A percentile compares a stretch with the other conserved stretches of the same genome.
phyloP scores from a whole-genome alignment of 2,888 invertebrate genomes.

The Acanthococcus lagerstroemiae region DNA sequence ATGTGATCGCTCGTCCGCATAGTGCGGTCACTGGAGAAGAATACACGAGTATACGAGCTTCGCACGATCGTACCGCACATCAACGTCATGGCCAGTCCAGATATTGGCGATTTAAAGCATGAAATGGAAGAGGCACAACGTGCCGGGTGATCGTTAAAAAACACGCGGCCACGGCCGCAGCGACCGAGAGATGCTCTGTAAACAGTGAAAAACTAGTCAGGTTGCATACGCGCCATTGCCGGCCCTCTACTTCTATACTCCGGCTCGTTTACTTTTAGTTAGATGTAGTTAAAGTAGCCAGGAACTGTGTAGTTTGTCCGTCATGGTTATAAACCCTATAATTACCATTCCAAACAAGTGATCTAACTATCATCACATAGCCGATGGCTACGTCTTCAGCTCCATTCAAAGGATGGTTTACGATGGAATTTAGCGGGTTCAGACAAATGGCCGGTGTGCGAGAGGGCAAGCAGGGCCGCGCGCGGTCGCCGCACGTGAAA shows the following conservation, averaged over 20 bases:
- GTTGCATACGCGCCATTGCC: slow-evolving; percentile 25
- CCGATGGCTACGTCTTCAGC: slow-evolving; percentile 22
- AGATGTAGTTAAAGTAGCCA: slow-evolving; percentile 23
- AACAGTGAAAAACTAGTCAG: slow-evolving; percentile 27
- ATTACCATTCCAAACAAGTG: slow-evolving; percentile 30
- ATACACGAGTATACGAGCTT: too few species aligned
- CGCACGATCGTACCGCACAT: too few species aligned
- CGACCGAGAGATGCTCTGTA: slow-evolving; percentile 1
- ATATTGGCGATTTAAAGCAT: slow-evolving; percentile 22
- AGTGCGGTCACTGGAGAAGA: too few species aligned
- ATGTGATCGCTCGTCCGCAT: too few species aligned
- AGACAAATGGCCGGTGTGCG: neutral
- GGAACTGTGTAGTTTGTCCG: slow-evolving; percentile 29
- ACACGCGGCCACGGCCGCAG: neutral
- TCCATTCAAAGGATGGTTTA: slow-evolving; percentile 28
- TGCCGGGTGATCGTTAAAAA: slow-evolving; percentile 18
- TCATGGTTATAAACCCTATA: slow-evolving; percentile 29
- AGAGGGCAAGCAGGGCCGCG: neutral
- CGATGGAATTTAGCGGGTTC: slow-evolving; percentile 24
- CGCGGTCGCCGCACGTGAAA: neutral
- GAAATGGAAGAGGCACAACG: slow-evolving; percentile 20
- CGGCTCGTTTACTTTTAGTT: slow-evolving; percentile 27
- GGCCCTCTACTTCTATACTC: slow-evolving; percentile 2
- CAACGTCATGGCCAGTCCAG: neutral
- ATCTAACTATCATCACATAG: slow-evolving; percentile 30